Percentiles rank a stretch among this genome's conserved stretches.
Conservation (phyloP, 2,797 vertebrate species). For the Myioborus melanocephalus region DNA sequence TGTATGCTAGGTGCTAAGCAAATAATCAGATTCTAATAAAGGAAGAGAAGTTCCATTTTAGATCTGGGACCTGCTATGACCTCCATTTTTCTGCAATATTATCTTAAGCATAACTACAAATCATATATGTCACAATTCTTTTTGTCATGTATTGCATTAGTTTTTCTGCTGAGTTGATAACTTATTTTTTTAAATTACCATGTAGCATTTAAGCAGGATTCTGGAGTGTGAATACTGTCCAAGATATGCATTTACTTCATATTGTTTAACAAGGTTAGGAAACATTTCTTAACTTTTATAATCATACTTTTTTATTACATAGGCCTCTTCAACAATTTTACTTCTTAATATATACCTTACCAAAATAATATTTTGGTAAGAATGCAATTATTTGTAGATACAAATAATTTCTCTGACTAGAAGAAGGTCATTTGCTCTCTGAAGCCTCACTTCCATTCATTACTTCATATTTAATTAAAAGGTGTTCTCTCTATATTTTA, state of each 20-base stretch:
- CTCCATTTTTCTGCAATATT: background rate
- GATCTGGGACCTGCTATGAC: background rate
- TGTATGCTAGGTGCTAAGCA: background rate
- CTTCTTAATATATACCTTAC: background rate
- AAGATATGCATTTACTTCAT: background rate
- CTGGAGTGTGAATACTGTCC: background rate
- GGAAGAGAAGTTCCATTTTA: background rate
- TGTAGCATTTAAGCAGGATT: background rate
- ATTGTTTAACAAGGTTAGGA: background rate
- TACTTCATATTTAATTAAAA: background rate
- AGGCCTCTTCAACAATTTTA: background rate
- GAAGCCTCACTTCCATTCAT: background rate
- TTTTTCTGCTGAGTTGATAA: background rate
- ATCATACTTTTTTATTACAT: background rate
- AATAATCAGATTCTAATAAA: background rate
- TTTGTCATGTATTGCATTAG: background rate
- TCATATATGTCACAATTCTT: background rate
- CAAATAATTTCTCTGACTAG: background rate
- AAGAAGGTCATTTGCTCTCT: background rate
- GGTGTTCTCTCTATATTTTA: background rate
- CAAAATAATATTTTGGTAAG: background rate
- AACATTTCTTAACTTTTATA: background rate
- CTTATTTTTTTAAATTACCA: background rate
- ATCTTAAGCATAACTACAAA: background rate
- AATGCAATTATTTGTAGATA: background rate